Conservation (phyloP, 1,140 invertebrate genomes). For the Drosophila miranda region DNA sequence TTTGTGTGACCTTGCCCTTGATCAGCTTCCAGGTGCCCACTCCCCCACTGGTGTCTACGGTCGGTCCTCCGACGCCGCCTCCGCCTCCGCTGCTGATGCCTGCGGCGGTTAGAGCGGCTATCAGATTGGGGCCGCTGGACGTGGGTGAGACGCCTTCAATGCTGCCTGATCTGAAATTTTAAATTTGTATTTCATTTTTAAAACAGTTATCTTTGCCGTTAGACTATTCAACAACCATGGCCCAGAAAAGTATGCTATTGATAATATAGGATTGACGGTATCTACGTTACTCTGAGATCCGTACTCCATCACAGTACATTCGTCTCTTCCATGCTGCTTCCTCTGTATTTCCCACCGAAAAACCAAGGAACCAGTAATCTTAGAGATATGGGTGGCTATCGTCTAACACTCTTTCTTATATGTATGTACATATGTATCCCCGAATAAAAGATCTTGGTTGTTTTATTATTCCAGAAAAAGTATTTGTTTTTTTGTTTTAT, state of each 20-base stretch:
- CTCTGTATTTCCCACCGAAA: too few species aligned
- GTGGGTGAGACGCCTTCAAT: slow-evolving; percentile 73
- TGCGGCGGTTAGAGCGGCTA: slow-evolving; percentile 58
- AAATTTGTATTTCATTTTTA: slow-evolving; percentile 17
- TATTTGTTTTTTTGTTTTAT: slow-evolving; percentile 66
- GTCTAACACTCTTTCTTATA: too few species aligned
- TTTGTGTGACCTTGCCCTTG: slow-evolving; percentile 81
- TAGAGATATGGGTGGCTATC: too few species aligned
- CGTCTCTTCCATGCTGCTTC: too few species aligned
- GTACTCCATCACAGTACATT: too few species aligned
- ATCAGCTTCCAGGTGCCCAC: slow-evolving; percentile 81
- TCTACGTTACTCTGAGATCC: too few species aligned
- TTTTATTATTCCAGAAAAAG: slow-evolving; percentile 75
- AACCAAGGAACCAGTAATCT: too few species aligned
- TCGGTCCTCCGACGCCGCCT: background rate
- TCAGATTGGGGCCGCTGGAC: slow-evolving; percentile 60
- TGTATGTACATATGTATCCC: too few species aligned
- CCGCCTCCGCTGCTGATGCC: slow-evolving; percentile 24
- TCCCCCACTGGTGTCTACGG: slow-evolving; percentile 32
- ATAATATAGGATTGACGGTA: background rate
- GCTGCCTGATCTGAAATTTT: slow-evolving; percentile 70
- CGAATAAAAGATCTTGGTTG: background rate
- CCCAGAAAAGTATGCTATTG: slow-evolving; percentile 23
- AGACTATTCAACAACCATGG: background rate
- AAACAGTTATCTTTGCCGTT: too few species aligned